These are phyloP conservation scores for Parauchenoglanis ngamensis DNA, from an alignment of 2,797 vertebrate species.

Conservation along the genomic window DNA sequence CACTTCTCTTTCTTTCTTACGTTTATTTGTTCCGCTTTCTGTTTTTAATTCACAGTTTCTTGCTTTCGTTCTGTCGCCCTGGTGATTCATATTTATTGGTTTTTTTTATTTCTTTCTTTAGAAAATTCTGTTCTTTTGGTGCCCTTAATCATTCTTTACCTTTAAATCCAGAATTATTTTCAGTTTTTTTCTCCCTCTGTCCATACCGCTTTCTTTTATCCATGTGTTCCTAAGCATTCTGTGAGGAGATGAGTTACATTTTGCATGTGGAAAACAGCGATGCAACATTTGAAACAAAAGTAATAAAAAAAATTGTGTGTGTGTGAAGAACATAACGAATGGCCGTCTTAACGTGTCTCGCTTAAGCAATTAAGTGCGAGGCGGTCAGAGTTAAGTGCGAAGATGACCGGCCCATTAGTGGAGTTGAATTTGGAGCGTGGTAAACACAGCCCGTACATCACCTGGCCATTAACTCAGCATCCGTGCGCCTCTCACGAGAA, in stretches of 20 bases:
- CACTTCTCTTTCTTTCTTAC: no score
- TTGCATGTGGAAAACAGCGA: neutral
- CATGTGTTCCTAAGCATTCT: neutral
- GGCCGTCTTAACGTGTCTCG: neutral
- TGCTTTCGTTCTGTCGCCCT: no score
- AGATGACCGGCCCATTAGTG: conserved; percentile 5
- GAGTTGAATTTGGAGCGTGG: neutral
- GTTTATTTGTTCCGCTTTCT: no score
- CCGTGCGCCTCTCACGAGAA: neutral
- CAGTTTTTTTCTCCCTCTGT: no score
- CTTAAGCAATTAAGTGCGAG: neutral
- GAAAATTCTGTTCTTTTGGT: no score
- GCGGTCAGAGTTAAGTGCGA: conserved; percentile 14
- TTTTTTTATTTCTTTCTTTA: neutral
- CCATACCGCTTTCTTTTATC: neutral
- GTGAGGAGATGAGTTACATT: neutral
- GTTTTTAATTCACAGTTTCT: no score
- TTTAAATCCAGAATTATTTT: no score
- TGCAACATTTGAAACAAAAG: neutral
- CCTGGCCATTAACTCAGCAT: neutral
- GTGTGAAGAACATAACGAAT: conserved; percentile 4
- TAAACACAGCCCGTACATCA: conserved; percentile 18
- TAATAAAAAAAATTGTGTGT: neutral
- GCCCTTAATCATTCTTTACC: neutral
- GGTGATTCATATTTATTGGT: no score